Percentiles rank a stretch among this genome's conserved stretches.
Conservation (phyloP, 2,113 vertebrate genomes). For the Sialia sialis region DNA sequence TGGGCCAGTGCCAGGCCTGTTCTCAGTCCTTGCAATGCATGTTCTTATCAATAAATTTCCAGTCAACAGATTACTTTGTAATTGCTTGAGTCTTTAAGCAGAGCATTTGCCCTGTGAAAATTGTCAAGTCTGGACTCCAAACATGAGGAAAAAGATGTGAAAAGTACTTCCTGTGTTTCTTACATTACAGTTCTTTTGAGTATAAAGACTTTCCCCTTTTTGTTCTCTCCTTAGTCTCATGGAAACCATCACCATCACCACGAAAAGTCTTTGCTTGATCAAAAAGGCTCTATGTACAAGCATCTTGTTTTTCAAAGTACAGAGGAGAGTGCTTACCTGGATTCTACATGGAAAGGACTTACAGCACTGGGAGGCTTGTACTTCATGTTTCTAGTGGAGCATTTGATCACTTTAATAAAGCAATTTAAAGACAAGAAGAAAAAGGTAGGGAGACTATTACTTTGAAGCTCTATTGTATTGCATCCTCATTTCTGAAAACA, state of each 20-base stretch:
- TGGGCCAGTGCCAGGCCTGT: background rate
- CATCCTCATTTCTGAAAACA: background rate
- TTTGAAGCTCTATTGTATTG: background rate
- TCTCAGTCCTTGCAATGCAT: background rate
- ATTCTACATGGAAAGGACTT: constrained; percentile 91
- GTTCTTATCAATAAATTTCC: background rate
- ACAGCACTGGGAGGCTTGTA: constrained; percentile 92
- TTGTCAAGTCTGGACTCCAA: background rate
- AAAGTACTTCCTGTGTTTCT: background rate
- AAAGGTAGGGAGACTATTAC: constrained; percentile 77
- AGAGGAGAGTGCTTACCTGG: constrained; percentile 79
- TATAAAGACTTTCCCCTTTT: background rate
- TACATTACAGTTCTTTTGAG: background rate
- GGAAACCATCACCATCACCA: constrained; percentile 77
- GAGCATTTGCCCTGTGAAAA: background rate
- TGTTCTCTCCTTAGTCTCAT: constrained; percentile 69
- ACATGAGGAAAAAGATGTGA: background rate
- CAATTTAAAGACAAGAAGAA: constrained; percentile 98
- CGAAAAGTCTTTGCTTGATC: constrained; percentile 65
- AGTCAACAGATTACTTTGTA: rapidly evolving
- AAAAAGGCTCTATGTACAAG: constrained; percentile 62
- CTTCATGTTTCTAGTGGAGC: constrained; percentile 97
- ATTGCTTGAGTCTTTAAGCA: background rate
- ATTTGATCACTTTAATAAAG: constrained; percentile 94
- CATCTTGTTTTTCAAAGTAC: constrained; percentile 68